phyloP scores from a whole-genome alignment of 2,888 invertebrate species.

The Galerucella nymphaeae region DNA sequence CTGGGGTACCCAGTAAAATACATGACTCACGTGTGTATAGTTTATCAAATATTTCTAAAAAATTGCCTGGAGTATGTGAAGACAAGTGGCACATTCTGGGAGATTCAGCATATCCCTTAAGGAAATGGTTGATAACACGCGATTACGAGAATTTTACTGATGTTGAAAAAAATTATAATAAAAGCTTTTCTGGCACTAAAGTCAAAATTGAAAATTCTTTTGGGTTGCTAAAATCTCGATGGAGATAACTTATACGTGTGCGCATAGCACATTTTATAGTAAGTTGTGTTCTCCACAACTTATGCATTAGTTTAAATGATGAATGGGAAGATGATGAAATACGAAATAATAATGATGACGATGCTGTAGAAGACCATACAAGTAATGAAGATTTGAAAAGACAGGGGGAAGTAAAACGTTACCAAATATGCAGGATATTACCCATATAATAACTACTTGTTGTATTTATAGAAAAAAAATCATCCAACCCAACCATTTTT shows the following conservation, averaged over 20 bases:
- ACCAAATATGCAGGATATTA: slow-evolving; percentile 13
- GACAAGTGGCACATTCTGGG: slow-evolving; percentile 51
- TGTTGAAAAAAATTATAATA: slow-evolving; percentile 50
- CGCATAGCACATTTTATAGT: slow-evolving; percentile 16
- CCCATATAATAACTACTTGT: no score
- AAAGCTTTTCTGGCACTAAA: slow-evolving; percentile 49
- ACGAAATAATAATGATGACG: no score
- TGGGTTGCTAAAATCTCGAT: slow-evolving; percentile 51
- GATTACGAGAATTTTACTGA: slow-evolving; percentile 52
- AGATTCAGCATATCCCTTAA: slow-evolving; percentile 52
- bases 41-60: slow-evolving; percentile 44
- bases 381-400: slow-evolving; percentile 13
- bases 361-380: slow-evolving; percentile 5
- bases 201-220: slow-evolving; percentile 57
- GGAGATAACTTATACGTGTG: slow-evolving; percentile 38
- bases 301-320: slow-evolving; percentile 49
- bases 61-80: slow-evolving; percentile 27
- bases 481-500: no score
- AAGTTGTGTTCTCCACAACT: slow-evolving; percentile 20
- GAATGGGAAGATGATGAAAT: slow-evolving; percentile 22
- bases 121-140: slow-evolving; percentile 47
- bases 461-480: not conserved
- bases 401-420: slow-evolving; percentile 21
- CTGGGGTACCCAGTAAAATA: slow-evolving; percentile 53
- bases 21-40: slow-evolving; percentile 53